phyloP scores from a whole-genome alignment of 2,888 invertebrate species.

The Cosmorhoe ocellata region DNA sequence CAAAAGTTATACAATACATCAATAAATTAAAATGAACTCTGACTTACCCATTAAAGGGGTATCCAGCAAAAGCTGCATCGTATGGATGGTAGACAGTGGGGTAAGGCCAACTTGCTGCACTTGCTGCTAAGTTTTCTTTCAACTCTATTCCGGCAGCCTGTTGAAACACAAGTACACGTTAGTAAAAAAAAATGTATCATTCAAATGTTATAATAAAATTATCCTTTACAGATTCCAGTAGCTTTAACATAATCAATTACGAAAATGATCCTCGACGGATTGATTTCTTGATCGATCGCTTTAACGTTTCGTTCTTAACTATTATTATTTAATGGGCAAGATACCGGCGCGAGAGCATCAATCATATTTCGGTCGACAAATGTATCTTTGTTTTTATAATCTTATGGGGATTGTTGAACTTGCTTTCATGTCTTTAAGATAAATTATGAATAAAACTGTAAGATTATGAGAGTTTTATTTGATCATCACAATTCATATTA shows the following conservation, averaged over 20 bases:
- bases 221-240: conserved; percentile 64
- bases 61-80: conserved; percentile 95
- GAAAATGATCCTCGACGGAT: conserved; percentile 65
- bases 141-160: conserved; percentile 93
- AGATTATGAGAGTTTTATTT: conserved; percentile 4
- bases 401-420: conserved; percentile 50
- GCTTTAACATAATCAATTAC: conserved; percentile 73
- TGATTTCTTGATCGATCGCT: conserved; percentile 79
- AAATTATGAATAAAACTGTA: conserved; percentile 43
- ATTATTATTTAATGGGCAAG: conserved; percentile 79
- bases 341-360: conserved; percentile 68
- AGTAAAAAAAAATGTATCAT: too few relatives aligned
- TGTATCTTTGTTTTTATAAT: conserved; percentile 62
- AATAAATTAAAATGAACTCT: conserved; percentile 3
- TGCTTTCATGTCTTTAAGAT: conserved; percentile 52
- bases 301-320: conserved; percentile 66
- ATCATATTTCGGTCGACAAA: conserved; percentile 74
- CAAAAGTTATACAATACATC: too few relatives aligned
- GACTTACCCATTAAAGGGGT: conserved; percentile 97
- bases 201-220: conserved; percentile 36
- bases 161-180: too few relatives aligned
- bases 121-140: conserved; percentile 93
- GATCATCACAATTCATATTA: not conserved
- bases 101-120: conserved; percentile 94
- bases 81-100: conserved; percentile 96